Evolutionary conservation across 2,888 invertebrate genomes (phyloP).

Genomic region (Drosophila phalerata): DNA sequence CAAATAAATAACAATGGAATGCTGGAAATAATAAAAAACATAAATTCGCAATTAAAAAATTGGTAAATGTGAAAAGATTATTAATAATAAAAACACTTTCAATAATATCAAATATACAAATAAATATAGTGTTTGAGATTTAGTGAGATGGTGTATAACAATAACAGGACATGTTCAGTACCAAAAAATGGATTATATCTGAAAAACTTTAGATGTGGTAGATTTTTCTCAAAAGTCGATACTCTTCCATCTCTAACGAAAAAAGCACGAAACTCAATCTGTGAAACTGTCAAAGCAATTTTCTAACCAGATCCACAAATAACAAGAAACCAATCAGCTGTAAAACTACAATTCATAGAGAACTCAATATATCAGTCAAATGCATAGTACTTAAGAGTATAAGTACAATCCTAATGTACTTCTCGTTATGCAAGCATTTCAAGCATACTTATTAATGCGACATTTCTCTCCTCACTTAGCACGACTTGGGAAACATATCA

Average conservation of each 20-base stretch:
- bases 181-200: background rate
- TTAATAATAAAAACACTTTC: background rate
- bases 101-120: too few relatives aligned
- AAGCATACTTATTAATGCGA: slow-evolving; percentile 33
- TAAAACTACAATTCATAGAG: slow-evolving; percentile 42
- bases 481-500: slow-evolving; percentile 54
- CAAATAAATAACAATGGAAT: slow-evolving; percentile 7
- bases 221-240: background rate
- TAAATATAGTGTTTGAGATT: too few relatives aligned
- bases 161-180: too few relatives aligned
- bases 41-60: slow-evolving; percentile 6
- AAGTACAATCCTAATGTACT: slow-evolving; percentile 14
- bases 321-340: slow-evolving; percentile 61
- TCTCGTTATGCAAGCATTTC: slow-evolving; percentile 53
- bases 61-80: background rate
- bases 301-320: slow-evolving; percentile 36
- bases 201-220: background rate
- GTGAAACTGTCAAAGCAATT: slow-evolving; percentile 20
- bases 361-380: slow-evolving; percentile 34
- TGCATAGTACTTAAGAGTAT: slow-evolving; percentile 21
- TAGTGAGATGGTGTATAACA: too few relatives aligned
- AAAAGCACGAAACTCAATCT: slow-evolving; percentile 13
- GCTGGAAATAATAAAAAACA: slow-evolving; percentile 1
- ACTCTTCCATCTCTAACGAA: background rate
- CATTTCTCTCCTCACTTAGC: slow-evolving; percentile 41